These are phyloP conservation scores for Dyspetes luteomarginatus DNA, from an alignment of 2,888 invertebrate genomes.

Conservation along the genomic window DNA sequence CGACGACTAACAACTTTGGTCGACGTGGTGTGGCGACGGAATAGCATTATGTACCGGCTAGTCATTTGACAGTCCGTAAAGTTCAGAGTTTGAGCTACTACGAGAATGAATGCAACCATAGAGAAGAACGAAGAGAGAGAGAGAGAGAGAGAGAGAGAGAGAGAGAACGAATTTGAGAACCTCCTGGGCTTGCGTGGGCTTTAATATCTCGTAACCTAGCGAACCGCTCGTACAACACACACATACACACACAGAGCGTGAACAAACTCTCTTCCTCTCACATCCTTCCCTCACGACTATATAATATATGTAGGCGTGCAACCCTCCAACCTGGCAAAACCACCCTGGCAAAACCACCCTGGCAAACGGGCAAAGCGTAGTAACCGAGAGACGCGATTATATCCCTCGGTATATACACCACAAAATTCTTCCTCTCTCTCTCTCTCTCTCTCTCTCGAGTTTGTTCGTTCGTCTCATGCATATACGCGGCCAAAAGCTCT, in stretches of 20 bases:
- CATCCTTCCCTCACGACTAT: conserved; percentile 8
- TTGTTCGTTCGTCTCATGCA: background rate
- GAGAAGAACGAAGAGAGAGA: conserved; percentile 12
- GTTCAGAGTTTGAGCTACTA: conserved; percentile 47
- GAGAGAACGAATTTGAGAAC: conserved; percentile 43
- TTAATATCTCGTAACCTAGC: conserved; percentile 60
- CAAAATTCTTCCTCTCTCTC: background rate
- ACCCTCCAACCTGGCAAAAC: conserved; percentile 38
- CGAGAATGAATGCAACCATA: conserved; percentile 8
- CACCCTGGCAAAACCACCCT: conserved; percentile 39
- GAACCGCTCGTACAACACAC: conserved; percentile 8
- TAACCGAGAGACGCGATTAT: conserved; percentile 45
- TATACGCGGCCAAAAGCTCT: too few species aligned
- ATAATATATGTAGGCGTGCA: conserved; percentile 48
- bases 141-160: conserved; percentile 27
- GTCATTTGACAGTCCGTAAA: conserved; percentile 60
- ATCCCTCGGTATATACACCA: too few species aligned
- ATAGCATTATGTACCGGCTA: conserved; percentile 34
- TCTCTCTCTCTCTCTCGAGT: background rate
- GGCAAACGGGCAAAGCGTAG: conserved; percentile 34
- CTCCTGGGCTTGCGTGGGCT: conserved; percentile 45
- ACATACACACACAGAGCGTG: conserved; percentile 33
- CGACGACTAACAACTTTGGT: conserved; percentile 30
- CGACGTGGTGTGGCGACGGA: conserved; percentile 43
- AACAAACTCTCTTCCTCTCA: conserved; percentile 1